A percentile compares a stretch with the other conserved stretches of the same genome.
phyloP scores from a whole-genome alignment of 2,888 invertebrate genomes.

The Lingula anatina region DNA sequence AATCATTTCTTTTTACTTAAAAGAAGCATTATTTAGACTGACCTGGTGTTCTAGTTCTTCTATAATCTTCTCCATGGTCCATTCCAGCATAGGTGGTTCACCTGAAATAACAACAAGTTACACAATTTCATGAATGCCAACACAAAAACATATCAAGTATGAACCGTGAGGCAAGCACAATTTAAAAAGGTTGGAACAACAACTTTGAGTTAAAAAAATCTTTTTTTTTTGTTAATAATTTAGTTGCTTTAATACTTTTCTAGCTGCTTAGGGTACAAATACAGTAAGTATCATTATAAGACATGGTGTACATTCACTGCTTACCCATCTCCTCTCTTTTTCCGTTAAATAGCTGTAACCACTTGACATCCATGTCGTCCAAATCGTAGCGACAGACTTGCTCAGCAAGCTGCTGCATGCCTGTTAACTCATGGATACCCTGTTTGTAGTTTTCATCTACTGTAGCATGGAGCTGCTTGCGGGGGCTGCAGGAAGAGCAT shows the following conservation, averaged over 20 bases:
- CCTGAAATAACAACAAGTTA: conserved; percentile 31
- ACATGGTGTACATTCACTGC: conserved; percentile 15
- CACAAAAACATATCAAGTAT: too few relatives aligned
- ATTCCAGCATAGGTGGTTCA: conserved; percentile 71
- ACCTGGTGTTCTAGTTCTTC: conserved; percentile 82
- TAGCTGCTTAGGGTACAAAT: too few relatives aligned
- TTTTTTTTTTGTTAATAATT: too few relatives aligned
- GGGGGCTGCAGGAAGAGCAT: conserved; percentile 58
- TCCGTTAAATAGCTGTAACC: conserved; percentile 83
- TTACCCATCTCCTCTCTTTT: conserved; percentile 67
- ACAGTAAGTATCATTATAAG: too few relatives aligned
- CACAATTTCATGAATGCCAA: too few relatives aligned
- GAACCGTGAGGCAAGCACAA: too few relatives aligned
- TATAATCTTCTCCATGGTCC: conserved; percentile 83
- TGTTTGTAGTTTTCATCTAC: conserved; percentile 80
- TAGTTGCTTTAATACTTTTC: too few relatives aligned
- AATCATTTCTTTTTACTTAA: conserved; percentile 48
- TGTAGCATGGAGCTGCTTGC: conserved; percentile 84
- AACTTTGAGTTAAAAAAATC: too few relatives aligned
- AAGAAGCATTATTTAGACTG: conserved; percentile 4
- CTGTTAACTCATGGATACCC: conserved; percentile 80
- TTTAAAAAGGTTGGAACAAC: too few relatives aligned
- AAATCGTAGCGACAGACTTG: conserved; percentile 92
- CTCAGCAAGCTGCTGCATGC: conserved; percentile 81
- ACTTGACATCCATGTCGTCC: conserved; percentile 85